These are phyloP conservation scores for Ophion slaviceki DNA, from an alignment of 2,888 invertebrate species.

Conservation along the genomic window DNA sequence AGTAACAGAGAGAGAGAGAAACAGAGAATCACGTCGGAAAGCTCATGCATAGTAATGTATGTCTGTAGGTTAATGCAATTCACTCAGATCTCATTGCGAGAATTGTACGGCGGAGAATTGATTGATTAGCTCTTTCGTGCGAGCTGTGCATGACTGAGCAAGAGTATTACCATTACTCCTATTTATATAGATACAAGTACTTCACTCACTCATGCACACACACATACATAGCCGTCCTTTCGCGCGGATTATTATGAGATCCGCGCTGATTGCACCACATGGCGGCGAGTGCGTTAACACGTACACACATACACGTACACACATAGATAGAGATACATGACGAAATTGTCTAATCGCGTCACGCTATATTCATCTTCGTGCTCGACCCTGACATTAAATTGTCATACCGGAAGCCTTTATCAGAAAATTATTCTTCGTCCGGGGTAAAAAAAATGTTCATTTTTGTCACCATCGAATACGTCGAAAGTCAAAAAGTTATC, in stretches of 20 bases:
- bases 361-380: constrained; percentile 51
- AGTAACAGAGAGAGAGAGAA: constrained; percentile 46
- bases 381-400: constrained; percentile 65
- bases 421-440: constrained; percentile 54
- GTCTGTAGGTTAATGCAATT: constrained; percentile 84
- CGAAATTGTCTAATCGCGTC: constrained; percentile 65
- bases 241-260: constrained; percentile 61
- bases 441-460: not conserved
- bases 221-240: constrained; percentile 20
- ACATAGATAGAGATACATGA: constrained; percentile 37
- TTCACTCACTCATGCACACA: not conserved
- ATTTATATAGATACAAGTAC: not conserved
- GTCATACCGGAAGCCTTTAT: constrained; percentile 63
- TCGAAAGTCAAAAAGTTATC: constrained; percentile 24
- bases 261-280: constrained; percentile 60
- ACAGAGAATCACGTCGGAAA: constrained; percentile 62
- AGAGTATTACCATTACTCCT: constrained; percentile 33
- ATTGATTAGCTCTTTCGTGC: constrained; percentile 82
- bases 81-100: constrained; percentile 82
- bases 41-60: constrained; percentile 79
- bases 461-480: constrained; percentile 9
- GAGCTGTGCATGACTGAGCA: constrained; percentile 55
- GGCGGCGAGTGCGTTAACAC: constrained; percentile 31
- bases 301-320: not conserved
- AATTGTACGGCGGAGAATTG: constrained; percentile 81